Base-by-base conservation (phyloP, 2,113 vertebrate species). In the Alligator mississippiensis region DNA sequence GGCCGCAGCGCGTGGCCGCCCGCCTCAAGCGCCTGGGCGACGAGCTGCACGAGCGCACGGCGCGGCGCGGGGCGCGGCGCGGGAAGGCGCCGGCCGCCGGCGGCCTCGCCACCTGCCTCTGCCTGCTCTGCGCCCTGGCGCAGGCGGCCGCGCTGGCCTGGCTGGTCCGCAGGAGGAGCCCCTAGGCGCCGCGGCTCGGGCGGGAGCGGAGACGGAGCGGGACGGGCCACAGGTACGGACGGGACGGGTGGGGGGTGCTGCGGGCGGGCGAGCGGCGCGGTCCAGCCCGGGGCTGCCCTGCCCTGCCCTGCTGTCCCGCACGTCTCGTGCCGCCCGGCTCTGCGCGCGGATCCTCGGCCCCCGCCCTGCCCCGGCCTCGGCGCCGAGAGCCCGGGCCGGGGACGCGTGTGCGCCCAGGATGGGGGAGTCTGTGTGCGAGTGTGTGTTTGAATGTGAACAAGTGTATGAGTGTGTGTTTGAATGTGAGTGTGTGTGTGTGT, bases 21-120 rank as follows among this genome's bases (percentile, higher is more conserved):
- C 98, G 98, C 54, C 95, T 99, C 94, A 97, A 98, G 87, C 97
- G 96, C 83, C 98, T 98, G 96, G 98, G 98, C n/a, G 98, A 98
- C 94, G 98, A 98, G 97, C 97, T 99, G 93, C 96, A 98, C 84
- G 98, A 96, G 54, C 94, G 95, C 87, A 96, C 96, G 84, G 78
- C 84, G 59, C 75, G 85, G 59, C 60, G 77, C 62, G 70, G 88
- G 72, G 90, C 93, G 60, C 55, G 83, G 81, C 82, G 93, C 87
- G 19, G 22, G 38, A 80, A 91, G 72, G 84, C 90, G 27, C 38
- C 60, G 63, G 80, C 70, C 89, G 89, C 93, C 30, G 38, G 84
- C 74, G n/a, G 89, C 47, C 95, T 94, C 92, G 70, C 97, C 79
- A 94, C 93, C 80, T 93, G 97, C 92, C 84, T 98, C 57, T 96